These are phyloP conservation scores for Tenualosa ilisha DNA, from an alignment of 2,797 vertebrate species.

Conservation along the genomic window DNA sequence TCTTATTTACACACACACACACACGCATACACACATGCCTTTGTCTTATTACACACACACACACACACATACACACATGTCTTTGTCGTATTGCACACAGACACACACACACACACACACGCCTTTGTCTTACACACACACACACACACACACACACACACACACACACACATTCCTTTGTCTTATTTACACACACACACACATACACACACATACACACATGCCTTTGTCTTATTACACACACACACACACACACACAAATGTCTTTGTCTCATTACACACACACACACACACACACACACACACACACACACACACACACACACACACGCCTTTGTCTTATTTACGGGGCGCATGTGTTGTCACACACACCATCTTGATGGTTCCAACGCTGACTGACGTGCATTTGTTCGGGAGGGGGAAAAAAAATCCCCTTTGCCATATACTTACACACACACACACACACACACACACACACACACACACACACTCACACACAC, in stretches of 20 bases:
- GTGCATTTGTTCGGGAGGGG: slow-evolving; percentile 63
- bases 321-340: slow-evolving; percentile 68
- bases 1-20: background rate
- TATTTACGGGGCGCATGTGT: slow-evolving; percentile 71
- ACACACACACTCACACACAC: background rate
- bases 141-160: slow-evolving; percentile 56
- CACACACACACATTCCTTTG: slow-evolving; percentile 61
- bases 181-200: too few relatives aligned
- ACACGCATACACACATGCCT: slow-evolving; percentile 60
- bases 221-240: slow-evolving; percentile 70
- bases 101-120: too few relatives aligned
- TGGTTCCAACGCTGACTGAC: slow-evolving; percentile 50
- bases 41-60: slow-evolving; percentile 64
- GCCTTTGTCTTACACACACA: too few relatives aligned
- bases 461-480: background rate
- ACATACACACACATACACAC: slow-evolving; percentile 52
- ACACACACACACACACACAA: too few relatives aligned
- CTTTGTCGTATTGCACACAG: too few relatives aligned
- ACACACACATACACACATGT: too few relatives aligned
- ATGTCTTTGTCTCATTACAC: too few relatives aligned
- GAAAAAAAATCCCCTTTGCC: slow-evolving; percentile 44
- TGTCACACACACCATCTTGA: slow-evolving; percentile 59
- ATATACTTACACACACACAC: background rate
- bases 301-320: slow-evolving; percentile 30
- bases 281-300: slow-evolving; percentile 29